phyloP scores from a whole-genome alignment of 2,888 invertebrate genomes.

The Cheilosia impressa region DNA sequence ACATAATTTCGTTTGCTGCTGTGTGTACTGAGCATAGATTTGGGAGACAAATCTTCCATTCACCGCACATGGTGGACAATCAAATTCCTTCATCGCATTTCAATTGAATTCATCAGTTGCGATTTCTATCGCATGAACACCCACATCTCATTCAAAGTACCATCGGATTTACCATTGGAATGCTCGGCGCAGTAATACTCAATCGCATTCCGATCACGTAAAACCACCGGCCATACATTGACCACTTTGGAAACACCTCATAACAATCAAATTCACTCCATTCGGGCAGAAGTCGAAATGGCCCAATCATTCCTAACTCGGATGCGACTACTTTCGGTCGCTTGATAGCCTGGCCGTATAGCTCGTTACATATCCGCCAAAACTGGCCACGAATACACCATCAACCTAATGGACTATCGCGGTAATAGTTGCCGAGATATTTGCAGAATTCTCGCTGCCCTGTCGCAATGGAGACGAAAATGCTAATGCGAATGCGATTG shows the following conservation, averaged over 20 bases:
- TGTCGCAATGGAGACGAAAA: conserved; percentile 24
- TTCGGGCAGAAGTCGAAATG: conserved; percentile 41
- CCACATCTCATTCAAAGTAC: not conserved
- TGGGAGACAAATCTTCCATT: too few species aligned
- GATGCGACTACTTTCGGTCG: conserved; percentile 29
- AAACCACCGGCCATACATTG: conserved; percentile 8
- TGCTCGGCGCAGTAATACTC: conserved; percentile 14
- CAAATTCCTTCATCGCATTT: not conserved
- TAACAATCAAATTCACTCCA: conserved; percentile 72
- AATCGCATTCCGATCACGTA: conserved; percentile 65
- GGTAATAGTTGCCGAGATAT: conserved; percentile 59
- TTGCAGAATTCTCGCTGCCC: conserved; percentile 45
- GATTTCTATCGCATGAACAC: not conserved
- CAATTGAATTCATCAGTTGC: not conserved
- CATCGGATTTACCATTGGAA: not conserved
- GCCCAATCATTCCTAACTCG: conserved; percentile 56
- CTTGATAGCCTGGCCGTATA: not conserved
- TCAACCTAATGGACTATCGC: conserved; percentile 60
- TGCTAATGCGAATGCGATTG: conserved; percentile 47
- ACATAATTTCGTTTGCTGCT: not conserved
- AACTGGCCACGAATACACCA: conserved; percentile 32
- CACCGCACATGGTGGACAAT: not conserved
- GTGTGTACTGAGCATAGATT: too few species aligned
- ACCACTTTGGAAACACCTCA: conserved; percentile 62
- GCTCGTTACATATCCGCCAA: conserved; percentile 5